Evolutionary conservation across 2,113 vertebrate genomes (phyloP).

Genomic region (Hypanus sabinus): DNA sequence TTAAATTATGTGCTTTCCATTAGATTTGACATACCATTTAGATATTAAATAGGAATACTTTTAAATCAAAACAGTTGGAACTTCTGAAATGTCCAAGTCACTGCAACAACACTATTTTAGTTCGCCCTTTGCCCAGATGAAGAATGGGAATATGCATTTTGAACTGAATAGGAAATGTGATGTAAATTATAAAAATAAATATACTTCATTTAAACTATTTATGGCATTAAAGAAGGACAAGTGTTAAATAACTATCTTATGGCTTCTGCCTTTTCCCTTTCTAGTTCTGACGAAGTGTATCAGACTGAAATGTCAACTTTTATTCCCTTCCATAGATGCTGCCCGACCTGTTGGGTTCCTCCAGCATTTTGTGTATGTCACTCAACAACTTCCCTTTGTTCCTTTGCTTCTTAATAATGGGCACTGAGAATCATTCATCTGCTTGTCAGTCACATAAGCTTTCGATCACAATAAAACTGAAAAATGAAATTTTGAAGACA

Average conservation of each 20-base stretch:
- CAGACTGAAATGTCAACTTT: no score
- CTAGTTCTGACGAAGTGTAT: no score
- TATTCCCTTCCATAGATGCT: no score
- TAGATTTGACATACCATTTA: neutral
- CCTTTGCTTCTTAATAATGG: no score
- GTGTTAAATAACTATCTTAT: no score
- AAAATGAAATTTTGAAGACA: neutral
- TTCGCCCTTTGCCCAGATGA: no score
- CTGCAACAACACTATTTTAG: no score
- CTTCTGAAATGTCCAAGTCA: no score
- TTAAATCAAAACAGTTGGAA: neutral
- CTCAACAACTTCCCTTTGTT: no score
- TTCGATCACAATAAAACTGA: neutral
- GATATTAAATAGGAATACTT: neutral
- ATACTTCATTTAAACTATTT: neutral
- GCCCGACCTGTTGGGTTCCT: no score
- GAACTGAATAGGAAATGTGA: neutral
- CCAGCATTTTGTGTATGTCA: no score
- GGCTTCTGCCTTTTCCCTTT: no score
- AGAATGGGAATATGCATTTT: neutral
- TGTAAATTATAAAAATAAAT: neutral
- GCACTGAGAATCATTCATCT: neutral
- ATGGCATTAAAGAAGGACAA: neutral
- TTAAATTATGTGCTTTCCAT: neutral
- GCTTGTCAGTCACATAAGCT: neutral